These are phyloP conservation scores for Piliocolobus tephrosceles DNA, from an alignment of 2,113 vertebrate genomes.

Conservation along the genomic window DNA sequence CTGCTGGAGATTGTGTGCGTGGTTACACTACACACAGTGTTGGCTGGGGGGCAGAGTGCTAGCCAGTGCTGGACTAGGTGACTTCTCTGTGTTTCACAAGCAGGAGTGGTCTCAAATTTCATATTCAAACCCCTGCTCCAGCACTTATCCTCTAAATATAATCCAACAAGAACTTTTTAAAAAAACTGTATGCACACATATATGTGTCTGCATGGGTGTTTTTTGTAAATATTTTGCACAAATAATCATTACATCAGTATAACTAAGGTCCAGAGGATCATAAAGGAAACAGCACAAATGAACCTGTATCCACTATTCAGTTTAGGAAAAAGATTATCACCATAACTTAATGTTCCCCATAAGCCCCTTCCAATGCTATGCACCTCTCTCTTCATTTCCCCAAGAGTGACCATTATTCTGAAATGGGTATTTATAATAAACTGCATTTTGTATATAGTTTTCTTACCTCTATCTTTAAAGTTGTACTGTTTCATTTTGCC, in stretches of 20 bases:
- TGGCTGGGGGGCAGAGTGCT: no score
- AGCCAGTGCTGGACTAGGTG: no score
- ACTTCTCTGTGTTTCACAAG: no score
- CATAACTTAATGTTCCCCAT: fast-evolving
- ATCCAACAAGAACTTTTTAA: neutral
- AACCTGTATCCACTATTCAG: no score
- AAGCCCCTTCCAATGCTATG: neutral
- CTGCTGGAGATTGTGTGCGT: no score
- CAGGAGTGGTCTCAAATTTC: no score
- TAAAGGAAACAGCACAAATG: neutral
- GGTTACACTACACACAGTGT: no score
- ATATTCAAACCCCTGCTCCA: neutral
- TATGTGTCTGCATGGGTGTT: neutral
- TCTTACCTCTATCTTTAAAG: neutral
- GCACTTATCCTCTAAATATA: neutral
- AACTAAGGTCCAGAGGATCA: neutral
- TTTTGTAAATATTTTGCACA: neutral
- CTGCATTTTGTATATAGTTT: neutral
- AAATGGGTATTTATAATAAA: neutral
- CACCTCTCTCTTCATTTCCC: neutral
- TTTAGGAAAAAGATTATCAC: neutral
- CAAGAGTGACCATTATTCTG: no score
- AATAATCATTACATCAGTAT: neutral
- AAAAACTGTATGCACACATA: neutral
- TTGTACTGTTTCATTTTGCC: neutral